Evolutionary conservation across 2,888 invertebrate genomes (phyloP), one percentile per base, ranked within the genome.

Genomic region (Hyles lineata): DNA sequence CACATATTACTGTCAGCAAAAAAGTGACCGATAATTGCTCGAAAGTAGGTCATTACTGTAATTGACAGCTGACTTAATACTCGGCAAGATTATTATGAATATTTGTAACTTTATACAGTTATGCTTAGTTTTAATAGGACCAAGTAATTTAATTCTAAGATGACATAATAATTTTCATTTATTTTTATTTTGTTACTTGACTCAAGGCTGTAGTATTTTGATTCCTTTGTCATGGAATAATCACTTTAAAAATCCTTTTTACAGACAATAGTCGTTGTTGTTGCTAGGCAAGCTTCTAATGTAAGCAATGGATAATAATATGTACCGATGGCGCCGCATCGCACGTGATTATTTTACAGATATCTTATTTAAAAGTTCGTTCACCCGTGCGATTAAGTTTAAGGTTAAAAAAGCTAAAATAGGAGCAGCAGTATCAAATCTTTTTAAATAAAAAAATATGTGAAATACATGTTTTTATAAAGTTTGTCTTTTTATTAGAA

Each of bases 301-400:
- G 35, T 63, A 23, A 17, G 21, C 67, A 15, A 17, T 35, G 21
- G 21, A 35, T 17, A 21, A 35, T 17, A 21, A 67, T 50, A 43
- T 50, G 50, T 17, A 63, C 15, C 19, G n/a, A 67, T 21, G 67
- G 67, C 21, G 43, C 17, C 23, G 15, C 8, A 9, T 21, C 67
- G 43, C 50, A 67, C 67, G 67, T 67, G 67, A 17, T 50, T 50
- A 0, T 23, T 23, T 67, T 67, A 50, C 67, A 17, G 1, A 67
- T 67, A 9, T 5, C 15, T 23, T 23, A 17, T 67, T 67, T 23
- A 67, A 43, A 50, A 67, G 67, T 67, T 23, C 67, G 50, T 67
- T 50, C 23, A 67, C 21, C 50, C n/a, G n/a, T 50, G 17, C 15
- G n/a, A n/a, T 23, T 21, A 50, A 21, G 55, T 7, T 55, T 17